These are phyloP conservation scores for Lemur catta DNA, from an alignment of 2,797 vertebrate species.

Conservation along the genomic window DNA sequence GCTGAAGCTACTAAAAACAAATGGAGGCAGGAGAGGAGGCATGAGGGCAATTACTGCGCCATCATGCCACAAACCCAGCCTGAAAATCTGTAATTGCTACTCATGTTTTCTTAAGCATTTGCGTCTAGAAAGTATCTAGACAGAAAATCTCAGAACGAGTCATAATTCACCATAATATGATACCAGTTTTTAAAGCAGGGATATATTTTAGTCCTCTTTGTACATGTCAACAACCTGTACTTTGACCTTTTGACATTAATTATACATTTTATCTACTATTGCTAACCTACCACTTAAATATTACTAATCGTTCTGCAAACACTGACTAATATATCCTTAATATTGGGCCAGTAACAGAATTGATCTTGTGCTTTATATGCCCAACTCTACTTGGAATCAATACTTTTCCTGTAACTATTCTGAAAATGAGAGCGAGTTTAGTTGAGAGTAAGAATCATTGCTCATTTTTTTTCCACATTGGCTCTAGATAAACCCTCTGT, in stretches of 20 bases:
- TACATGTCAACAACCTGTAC: not conserved
- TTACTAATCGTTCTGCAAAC: constrained; percentile 5
- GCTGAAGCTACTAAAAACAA: constrained; percentile 3
- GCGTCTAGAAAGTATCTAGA: not conserved
- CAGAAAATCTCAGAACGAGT: not conserved
- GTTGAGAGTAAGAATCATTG: not conserved
- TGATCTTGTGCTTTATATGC: not conserved
- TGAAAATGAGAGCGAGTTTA: constrained; percentile 19
- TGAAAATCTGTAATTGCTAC: not conserved
- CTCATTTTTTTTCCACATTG: not conserved
- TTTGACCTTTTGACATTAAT: not conserved
- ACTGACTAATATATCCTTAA: not conserved
- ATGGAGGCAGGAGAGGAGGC: not conserved
- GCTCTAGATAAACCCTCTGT: not conserved
- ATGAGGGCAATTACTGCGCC: not conserved
- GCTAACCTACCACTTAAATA: not conserved
- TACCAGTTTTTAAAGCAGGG: not conserved
- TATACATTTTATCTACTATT: not conserved
- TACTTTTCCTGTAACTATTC: not conserved
- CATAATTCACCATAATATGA: not conserved
- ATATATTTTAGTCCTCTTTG: not conserved
- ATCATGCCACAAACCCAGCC: not conserved
- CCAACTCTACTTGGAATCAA: constrained; percentile 8
- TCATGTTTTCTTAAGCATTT: not conserved
- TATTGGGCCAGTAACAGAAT: not conserved